These are phyloP conservation scores for Dryocosmus kuriphilus DNA, from an alignment of 2,888 invertebrate genomes.

Conservation along the genomic window DNA sequence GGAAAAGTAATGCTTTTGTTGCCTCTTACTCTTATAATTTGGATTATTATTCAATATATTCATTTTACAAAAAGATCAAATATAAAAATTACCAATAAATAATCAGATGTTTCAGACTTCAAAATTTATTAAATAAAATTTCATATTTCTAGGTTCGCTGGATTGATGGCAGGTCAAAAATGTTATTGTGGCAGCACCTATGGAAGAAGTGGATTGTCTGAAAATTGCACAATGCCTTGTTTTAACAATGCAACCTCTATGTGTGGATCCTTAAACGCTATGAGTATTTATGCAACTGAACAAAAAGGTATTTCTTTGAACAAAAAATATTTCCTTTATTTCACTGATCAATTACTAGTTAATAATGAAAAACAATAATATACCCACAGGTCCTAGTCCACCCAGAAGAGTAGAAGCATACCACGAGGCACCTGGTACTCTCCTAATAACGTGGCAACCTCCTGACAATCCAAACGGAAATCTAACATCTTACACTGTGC, in stretches of 20 bases:
- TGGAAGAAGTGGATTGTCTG: conserved; percentile 68
- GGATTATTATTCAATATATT: too few relatives aligned
- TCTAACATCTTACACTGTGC: conserved; percentile 76
- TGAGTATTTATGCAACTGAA: conserved; percentile 85
- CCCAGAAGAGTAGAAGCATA: conserved; percentile 82
- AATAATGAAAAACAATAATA: conserved; percentile 44
- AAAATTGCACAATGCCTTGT: conserved; percentile 81
- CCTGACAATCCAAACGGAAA: conserved; percentile 79
- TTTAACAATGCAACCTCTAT: conserved; percentile 81
- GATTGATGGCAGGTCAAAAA: conserved; percentile 76
- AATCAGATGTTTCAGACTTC: conserved; percentile 1
- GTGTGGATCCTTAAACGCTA: conserved; percentile 85
- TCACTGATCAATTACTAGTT: background rate
- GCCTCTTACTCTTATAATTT: too few relatives aligned
- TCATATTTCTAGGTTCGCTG: conserved; percentile 76
- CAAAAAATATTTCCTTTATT: conserved; percentile 25
- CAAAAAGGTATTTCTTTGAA: conserved; percentile 71
- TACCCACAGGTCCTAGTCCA: conserved; percentile 82
- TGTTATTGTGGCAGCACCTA: conserved; percentile 79
- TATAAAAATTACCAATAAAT: background rate
- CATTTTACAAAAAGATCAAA: too few relatives aligned
- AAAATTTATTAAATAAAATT: conserved; percentile 19
- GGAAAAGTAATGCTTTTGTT: too few relatives aligned
- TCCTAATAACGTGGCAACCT: conserved; percentile 77
- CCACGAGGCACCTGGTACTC: conserved; percentile 78